These are phyloP conservation scores for Philopedon plagiatum DNA, from an alignment of 2,888 invertebrate species.

Conservation along the genomic window DNA sequence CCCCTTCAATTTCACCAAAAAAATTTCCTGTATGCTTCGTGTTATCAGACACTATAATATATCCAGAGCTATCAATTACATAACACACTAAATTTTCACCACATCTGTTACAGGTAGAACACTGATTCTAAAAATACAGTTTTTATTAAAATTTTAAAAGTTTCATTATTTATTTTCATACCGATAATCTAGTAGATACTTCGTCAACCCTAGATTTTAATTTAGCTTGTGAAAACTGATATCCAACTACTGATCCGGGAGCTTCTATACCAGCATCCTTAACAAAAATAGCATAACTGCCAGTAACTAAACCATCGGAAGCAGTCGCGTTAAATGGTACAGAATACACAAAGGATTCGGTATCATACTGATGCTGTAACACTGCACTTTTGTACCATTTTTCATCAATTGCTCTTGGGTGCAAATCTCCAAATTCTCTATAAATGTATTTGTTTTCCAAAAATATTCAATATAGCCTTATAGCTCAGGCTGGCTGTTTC, in stretches of 20 bases:
- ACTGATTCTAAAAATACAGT: slow-evolving; percentile 64
- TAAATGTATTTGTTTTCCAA: neutral
- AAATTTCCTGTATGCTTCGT: slow-evolving; percentile 83
- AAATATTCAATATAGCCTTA: no score
- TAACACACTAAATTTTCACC: slow-evolving; percentile 82
- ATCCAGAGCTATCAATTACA: slow-evolving; percentile 93
- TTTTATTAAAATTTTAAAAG: neutral
- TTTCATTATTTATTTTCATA: slow-evolving; percentile 52
- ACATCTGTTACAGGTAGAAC: slow-evolving; percentile 73
- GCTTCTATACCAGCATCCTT: slow-evolving; percentile 82
- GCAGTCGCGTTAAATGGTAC: slow-evolving; percentile 74
- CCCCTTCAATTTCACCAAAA: slow-evolving; percentile 86
- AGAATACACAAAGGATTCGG: slow-evolving; percentile 83
- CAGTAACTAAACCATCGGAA: slow-evolving; percentile 80
- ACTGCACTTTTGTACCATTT: slow-evolving; percentile 94
- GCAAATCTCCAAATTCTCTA: slow-evolving; percentile 83
- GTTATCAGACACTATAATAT: slow-evolving; percentile 80
- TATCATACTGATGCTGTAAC: slow-evolving; percentile 84
- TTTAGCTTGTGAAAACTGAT: slow-evolving; percentile 82
- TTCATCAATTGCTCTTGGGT: slow-evolving; percentile 86
- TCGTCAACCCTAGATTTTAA: slow-evolving; percentile 80
- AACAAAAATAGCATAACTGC: slow-evolving; percentile 87
- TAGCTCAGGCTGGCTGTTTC: no score
- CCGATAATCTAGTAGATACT: slow-evolving; percentile 74
- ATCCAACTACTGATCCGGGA: slow-evolving; percentile 91